Evolutionary conservation across 2,888 invertebrate species (phyloP), one percentile per base, ranked within the genome.

Genomic region (Sinohyriopsis cumingii): DNA sequence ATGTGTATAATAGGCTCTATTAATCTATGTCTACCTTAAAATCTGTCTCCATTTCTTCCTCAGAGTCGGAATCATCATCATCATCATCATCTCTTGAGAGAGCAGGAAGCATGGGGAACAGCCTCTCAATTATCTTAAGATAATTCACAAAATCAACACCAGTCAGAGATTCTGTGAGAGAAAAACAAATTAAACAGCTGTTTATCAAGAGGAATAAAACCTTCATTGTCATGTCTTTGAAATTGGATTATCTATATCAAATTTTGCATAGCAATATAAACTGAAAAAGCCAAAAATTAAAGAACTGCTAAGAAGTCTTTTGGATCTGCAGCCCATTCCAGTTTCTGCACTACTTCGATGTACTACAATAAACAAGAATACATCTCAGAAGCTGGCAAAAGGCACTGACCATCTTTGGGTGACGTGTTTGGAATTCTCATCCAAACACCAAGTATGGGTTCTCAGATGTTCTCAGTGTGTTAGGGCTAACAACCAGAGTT

Each of bases 41-140:
- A 45, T 45, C 45, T 45, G 45, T 65, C 55, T 80, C 80, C 75
- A 74, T 80, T 33, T 79, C 79, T 28, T 82, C 84, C 45, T 91
- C 91, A 59, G 91, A 91, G 68, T 92, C 93, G 62, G 89, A 89
- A 54, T 93, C 93, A 77, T 92, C 92, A 65, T 93, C 93, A 25
- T 25, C 25, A 7, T 75, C 75, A 25, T 92, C 92, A 28, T 92
- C 92, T 64, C 93, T 91, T 9, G 12, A 90, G 87, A 1, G 91
- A 90, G 72, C 90, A 90, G 84, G 92, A 91, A 85, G 91, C 88
- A 87, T 90, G 28, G 92, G 87, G 0, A 92, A 89, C 76, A 92
- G 86, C 65, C 89, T 89, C 74, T 90, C 92, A 84, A 94, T 82
- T 82, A 94, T 91, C 91, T 92, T 91, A 73, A 94, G 91, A 81